Percentiles rank a stretch among this genome's conserved stretches.
Conservation (phyloP, 2,797 vertebrate species). For the Gadopsis bispinosus region DNA sequence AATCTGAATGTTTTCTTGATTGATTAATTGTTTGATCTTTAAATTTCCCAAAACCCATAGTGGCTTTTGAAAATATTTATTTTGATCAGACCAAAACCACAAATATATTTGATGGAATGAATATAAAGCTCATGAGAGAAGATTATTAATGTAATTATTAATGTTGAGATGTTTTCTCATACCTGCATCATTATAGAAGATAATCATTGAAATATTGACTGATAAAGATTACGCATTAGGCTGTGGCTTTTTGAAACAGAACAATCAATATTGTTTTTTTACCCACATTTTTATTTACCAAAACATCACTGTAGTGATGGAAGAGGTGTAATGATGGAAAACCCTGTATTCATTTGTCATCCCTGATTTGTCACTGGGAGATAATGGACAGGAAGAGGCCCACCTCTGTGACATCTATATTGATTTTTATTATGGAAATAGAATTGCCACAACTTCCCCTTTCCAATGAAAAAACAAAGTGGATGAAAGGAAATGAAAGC, state of each 20-base stretch:
- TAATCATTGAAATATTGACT: constrained; percentile 2
- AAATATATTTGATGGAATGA: constrained; percentile 2
- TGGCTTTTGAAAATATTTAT: constrained; percentile 1
- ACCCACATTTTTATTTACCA: constrained; percentile 16
- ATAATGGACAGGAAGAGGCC: constrained; percentile 33
- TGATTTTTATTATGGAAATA: constrained; percentile 55
- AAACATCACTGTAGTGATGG: not conserved
- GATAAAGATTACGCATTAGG: not conserved
- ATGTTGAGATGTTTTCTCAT: constrained; percentile 1
- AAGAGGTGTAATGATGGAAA: constrained; percentile 6
- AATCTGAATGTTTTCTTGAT: not conserved
- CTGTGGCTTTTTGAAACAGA: not conserved
- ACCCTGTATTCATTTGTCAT: constrained; percentile 28
- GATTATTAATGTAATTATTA: constrained; percentile 15
- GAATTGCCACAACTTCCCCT: constrained; percentile 23
- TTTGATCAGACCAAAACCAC: not conserved
- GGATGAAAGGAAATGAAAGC: constrained; percentile 64
- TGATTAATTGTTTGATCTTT: not conserved
- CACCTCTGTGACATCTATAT: not conserved
- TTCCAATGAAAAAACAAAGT: constrained; percentile 47
- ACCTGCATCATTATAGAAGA: not conserved
- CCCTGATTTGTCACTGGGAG: constrained; percentile 21
- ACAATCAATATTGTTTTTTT: constrained; percentile 16
- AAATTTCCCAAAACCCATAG: not conserved
- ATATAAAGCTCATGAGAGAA: not conserved